Evolutionary conservation across 2,888 invertebrate genomes (phyloP).

Genomic region (Camptogramma bilineatum): DNA sequence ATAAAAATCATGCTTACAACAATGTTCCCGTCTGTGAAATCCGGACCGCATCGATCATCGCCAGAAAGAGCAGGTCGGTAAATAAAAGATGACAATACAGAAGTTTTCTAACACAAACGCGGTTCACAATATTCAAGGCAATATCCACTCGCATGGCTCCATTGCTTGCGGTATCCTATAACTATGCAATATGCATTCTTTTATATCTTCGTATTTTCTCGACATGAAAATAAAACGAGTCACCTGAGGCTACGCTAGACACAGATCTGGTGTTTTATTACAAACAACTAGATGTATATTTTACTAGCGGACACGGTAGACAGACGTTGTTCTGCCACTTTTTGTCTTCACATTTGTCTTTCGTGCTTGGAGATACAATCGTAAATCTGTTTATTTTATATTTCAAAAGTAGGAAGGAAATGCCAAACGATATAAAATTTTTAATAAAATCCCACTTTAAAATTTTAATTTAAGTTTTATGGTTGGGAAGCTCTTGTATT

Average conservation of each 20-base stretch:
- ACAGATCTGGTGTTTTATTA: too few relatives aligned
- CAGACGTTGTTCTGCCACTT: too few relatives aligned
- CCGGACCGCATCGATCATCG: not conserved
- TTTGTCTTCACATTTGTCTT: too few relatives aligned
- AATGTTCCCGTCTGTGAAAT: not conserved
- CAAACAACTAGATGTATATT: too few relatives aligned
- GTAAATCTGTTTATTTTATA: too few relatives aligned
- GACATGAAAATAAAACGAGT: not conserved
- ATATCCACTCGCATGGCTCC: not conserved
- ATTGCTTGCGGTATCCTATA: constrained; percentile 1
- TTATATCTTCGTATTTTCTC: not conserved
- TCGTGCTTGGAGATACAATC: too few relatives aligned
- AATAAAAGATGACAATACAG: not conserved
- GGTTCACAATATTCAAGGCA: not conserved
- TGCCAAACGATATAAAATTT: not conserved
- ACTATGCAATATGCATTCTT: constrained; percentile 5
- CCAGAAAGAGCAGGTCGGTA: not conserved
- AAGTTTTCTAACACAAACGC: not conserved
- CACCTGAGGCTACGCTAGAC: not conserved
- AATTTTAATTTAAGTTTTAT: constrained; percentile 25
- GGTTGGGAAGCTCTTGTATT: constrained; percentile 24
- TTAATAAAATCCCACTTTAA: constrained; percentile 8
- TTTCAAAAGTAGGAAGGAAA: not conserved
- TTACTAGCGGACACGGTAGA: too few relatives aligned
- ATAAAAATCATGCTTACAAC: too few relatives aligned